Conservation (phyloP, 2,797 vertebrate genomes). For the Rallus crepitans region DNA sequence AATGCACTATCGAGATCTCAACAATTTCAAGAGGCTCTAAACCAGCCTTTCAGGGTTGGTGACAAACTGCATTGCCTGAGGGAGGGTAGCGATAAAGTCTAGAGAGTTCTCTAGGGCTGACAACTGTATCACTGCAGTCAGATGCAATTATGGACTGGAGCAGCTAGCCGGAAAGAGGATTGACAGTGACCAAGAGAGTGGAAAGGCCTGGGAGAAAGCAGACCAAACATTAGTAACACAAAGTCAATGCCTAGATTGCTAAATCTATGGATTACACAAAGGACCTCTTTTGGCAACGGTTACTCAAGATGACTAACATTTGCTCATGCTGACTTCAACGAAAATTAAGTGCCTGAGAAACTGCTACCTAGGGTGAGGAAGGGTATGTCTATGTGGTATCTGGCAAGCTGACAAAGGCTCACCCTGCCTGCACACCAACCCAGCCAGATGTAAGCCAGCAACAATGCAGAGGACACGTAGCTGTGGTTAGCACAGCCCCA, state of each 20-base stretch:
- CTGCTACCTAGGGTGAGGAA: conserved; percentile 52
- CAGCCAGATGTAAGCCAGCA: background rate
- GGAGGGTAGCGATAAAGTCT: background rate
- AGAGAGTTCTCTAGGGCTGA: conserved; percentile 20
- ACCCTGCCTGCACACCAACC: conserved; percentile 23
- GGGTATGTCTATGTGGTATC: conserved; percentile 18
- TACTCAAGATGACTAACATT: conserved; percentile 54
- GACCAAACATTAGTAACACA: conserved; percentile 39
- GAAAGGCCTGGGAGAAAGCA: conserved; percentile 43
- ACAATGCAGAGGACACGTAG: background rate
- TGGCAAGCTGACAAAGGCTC: conserved; percentile 38
- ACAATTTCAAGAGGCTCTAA: conserved; percentile 29
- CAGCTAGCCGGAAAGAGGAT: background rate
- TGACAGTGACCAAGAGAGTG: conserved; percentile 43
- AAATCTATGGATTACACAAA: conserved; percentile 44
- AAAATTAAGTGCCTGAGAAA: conserved; percentile 66
- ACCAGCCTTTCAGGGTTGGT: conserved; percentile 31
- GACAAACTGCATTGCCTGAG: conserved; percentile 20
- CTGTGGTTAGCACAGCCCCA: conserved; percentile 42
- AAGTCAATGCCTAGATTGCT: conserved; percentile 52
- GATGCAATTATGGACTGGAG: conserved; percentile 27
- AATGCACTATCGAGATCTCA: conserved; percentile 29
- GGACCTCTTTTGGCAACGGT: conserved; percentile 49
- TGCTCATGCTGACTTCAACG: conserved; percentile 58
- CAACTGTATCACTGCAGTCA: conserved; percentile 33